Percentiles rank a stretch among this genome's conserved stretches.
These are phyloP conservation scores for Amazona vittata DNA, from an alignment of 2,113 vertebrate species.

Conservation along the genomic window DNA sequence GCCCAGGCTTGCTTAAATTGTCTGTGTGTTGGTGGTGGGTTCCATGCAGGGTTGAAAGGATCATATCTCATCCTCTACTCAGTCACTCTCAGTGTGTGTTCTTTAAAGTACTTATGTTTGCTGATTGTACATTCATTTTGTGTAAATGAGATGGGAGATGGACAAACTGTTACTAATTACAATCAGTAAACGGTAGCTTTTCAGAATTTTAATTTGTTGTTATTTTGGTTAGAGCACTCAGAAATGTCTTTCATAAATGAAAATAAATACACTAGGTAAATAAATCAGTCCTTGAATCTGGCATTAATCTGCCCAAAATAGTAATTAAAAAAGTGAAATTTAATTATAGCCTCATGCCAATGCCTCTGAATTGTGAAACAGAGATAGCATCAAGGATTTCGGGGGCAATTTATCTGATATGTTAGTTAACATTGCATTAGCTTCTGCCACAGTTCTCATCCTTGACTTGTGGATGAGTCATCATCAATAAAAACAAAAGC, in stretches of 20 bases:
- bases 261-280: not conserved
- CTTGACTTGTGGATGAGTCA: not conserved
- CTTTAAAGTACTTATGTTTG: not conserved
- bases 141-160: not conserved
- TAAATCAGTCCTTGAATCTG: not conserved
- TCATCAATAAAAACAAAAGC: not conserved
- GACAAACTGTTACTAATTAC: not conserved
- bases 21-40: not conserved
- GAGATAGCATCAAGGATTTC: not conserved
- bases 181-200: not conserved
- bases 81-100: not conserved
- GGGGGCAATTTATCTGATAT: not conserved
- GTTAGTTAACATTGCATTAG: not conserved
- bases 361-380: not conserved
- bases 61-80: not conserved
- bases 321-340: not conserved
- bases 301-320: not conserved
- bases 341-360: not conserved
- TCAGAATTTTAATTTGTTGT: not conserved
- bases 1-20: not conserved
- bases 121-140: not conserved
- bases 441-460: not conserved
- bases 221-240: not conserved
- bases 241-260: not conserved
- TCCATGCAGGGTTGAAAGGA: not conserved